A percentile compares a stretch with the other conserved stretches of the same genome.
These are phyloP conservation scores for Pseudomyrmex pallidus DNA, from an alignment of 1,140 invertebrate genomes.

Conservation along the genomic window DNA sequence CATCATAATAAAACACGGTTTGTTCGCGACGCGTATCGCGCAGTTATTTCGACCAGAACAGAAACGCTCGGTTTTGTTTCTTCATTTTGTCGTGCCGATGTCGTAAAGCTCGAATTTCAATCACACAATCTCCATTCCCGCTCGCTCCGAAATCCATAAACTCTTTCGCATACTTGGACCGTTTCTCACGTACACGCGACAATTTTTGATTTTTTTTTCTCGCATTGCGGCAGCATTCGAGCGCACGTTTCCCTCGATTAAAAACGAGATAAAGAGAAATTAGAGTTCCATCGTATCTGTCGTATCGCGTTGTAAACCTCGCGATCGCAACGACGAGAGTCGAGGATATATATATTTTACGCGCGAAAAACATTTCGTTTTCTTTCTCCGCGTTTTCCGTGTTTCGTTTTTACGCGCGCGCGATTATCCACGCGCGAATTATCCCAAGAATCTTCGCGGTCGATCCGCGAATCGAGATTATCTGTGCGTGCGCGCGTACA, in stretches of 20 bases:
- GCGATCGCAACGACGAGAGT: background rate
- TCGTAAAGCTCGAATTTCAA: constrained; percentile 64
- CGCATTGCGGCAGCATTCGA: background rate
- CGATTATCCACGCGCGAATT: background rate
- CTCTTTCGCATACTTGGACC: constrained; percentile 29
- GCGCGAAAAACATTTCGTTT: background rate
- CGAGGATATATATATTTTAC: background rate
- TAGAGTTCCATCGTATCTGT: too few relatives aligned
- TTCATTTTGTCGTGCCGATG: constrained; percentile 23
- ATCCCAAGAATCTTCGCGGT: background rate
- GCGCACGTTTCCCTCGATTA: background rate
- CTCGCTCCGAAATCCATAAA: constrained; percentile 50
- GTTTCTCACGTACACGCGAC: constrained; percentile 46
- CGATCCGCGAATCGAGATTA: constrained; percentile 48
- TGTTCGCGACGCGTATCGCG: constrained; percentile 7
- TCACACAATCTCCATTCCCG: constrained; percentile 57
- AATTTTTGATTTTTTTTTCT: background rate
- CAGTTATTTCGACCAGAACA: constrained; percentile 5
- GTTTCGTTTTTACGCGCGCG: background rate
- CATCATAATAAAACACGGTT: constrained; percentile 45
- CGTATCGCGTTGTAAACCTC: background rate
- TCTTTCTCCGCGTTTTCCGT: background rate
- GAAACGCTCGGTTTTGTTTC: constrained; percentile 16
- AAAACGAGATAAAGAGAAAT: background rate
- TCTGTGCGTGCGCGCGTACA: background rate